phyloP scores from a whole-genome alignment of 2,113 vertebrate genomes.

The Xiphophorus hellerii region DNA sequence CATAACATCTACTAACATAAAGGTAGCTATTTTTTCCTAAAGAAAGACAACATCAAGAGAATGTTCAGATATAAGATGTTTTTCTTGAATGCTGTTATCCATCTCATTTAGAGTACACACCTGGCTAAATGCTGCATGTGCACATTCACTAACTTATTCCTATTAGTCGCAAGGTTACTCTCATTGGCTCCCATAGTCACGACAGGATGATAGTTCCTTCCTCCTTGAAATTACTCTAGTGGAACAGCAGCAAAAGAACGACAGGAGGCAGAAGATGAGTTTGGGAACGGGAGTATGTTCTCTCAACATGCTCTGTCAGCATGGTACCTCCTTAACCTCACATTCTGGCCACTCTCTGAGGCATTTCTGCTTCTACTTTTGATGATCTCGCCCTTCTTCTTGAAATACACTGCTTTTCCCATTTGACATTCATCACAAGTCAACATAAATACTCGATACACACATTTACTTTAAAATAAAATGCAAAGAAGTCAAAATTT shows the following conservation, averaged over 20 bases:
- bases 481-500: constrained; percentile 60
- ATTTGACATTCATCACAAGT: constrained; percentile 58
- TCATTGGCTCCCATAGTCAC: constrained; percentile 55
- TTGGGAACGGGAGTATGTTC: constrained; percentile 11
- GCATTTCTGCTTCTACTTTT: constrained; percentile 36
- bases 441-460: constrained; percentile 55
- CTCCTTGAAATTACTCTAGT: constrained; percentile 35
- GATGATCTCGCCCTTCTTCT: constrained; percentile 45
- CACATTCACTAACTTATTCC: constrained; percentile 44
- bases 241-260: constrained; percentile 32
- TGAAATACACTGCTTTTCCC: constrained; percentile 22
- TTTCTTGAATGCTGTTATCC: constrained; percentile 15
- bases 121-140: constrained; percentile 50
- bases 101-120: constrained; percentile 13
- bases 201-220: constrained; percentile 20
- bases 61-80: not conserved
- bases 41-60: not conserved
- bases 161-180: constrained; percentile 57
- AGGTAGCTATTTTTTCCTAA: not conserved
- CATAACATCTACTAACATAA: not conserved
- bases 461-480: constrained; percentile 56
- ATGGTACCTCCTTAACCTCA: constrained; percentile 59
- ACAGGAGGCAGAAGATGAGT: constrained; percentile 49
- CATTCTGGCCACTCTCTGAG: constrained; percentile 51
- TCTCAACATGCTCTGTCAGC: constrained; percentile 63